Evolutionary conservation across 2,797 vertebrate genomes (phyloP).

Genomic region (Gouania willdenowi): DNA sequence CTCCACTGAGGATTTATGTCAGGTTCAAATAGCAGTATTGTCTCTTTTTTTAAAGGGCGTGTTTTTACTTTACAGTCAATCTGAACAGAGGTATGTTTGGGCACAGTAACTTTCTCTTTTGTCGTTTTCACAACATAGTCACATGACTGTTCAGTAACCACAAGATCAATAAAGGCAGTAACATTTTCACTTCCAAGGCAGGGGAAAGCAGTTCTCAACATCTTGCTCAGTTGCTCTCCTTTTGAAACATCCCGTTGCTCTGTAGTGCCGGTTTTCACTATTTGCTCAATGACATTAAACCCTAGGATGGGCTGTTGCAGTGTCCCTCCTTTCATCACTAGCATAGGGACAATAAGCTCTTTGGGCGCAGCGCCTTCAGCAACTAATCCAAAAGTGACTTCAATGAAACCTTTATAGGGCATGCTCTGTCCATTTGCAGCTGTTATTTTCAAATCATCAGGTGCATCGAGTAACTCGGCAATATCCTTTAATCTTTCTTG

Average conservation of each 20-base stretch:
- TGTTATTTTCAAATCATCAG: not conserved
- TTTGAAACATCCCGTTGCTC: too few relatives aligned
- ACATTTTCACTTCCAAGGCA: not conserved
- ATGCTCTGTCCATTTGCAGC: not conserved
- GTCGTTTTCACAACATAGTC: slow-evolving; percentile 7
- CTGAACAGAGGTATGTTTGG: not conserved
- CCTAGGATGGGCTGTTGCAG: not conserved
- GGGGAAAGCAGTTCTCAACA: not conserved
- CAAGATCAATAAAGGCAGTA: not conserved
- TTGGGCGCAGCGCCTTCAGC: not conserved
- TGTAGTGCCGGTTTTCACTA: not conserved
- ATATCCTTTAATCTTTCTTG: not conserved
- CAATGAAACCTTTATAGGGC: not conserved
- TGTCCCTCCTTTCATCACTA: not conserved
- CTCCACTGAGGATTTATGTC: slow-evolving; percentile 15
- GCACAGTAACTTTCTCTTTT: not conserved
- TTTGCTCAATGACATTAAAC: not conserved
- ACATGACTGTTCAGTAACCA: not conserved
- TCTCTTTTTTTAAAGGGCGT: slow-evolving; percentile 5
- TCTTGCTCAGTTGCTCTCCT: too few relatives aligned
- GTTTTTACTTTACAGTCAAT: slow-evolving; percentile 3
- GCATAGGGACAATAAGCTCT: not conserved
- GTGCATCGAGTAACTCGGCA: not conserved
- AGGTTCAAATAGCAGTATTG: slow-evolving; percentile 12
- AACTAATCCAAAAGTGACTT: not conserved